phyloP scores from a whole-genome alignment of 1,140 invertebrate genomes.

The Ceratitis capitata region DNA sequence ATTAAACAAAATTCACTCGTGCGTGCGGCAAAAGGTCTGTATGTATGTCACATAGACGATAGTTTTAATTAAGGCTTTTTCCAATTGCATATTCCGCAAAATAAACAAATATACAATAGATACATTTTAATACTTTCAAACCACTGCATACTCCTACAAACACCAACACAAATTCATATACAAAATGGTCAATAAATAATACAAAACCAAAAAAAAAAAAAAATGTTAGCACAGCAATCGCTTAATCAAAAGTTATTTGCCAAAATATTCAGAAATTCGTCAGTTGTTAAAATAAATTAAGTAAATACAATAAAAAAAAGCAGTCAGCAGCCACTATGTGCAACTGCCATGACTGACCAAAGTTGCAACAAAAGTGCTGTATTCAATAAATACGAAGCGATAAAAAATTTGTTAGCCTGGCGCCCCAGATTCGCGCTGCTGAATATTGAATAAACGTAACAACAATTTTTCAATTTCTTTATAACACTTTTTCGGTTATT shows the following conservation, averaged over 20 bases:
- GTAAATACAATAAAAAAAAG: neutral
- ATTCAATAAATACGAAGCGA: neutral
- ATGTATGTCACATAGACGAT: too few relatives aligned
- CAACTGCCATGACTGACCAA: too few relatives aligned
- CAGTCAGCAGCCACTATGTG: too few relatives aligned
- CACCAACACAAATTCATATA: neutral
- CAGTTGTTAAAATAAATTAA: slow-evolving; percentile 6
- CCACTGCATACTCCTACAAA: neutral
- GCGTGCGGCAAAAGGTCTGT: neutral
- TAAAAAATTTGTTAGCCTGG: neutral
- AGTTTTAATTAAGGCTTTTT: slow-evolving; percentile 28
- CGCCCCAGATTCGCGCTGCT: neutral
- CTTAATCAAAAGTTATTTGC: slow-evolving; percentile 28
- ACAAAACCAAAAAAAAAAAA: neutral
- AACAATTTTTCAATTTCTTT: slow-evolving; percentile 8
- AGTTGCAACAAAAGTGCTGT: neutral
- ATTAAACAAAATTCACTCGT: neutral
- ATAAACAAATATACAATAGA: slow-evolving; percentile 7
- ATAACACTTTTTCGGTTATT: neutral
- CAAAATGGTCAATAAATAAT: too few relatives aligned
- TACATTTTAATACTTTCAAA: neutral
- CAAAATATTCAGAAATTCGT: slow-evolving; percentile 17
- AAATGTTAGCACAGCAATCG: neutral
- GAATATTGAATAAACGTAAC: neutral
- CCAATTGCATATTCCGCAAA: slow-evolving; percentile 29